Percentiles rank a stretch among this genome's conserved stretches.
phyloP scores from a whole-genome alignment of 2,113 vertebrate genomes.

The Himantopus leucocephalus region DNA sequence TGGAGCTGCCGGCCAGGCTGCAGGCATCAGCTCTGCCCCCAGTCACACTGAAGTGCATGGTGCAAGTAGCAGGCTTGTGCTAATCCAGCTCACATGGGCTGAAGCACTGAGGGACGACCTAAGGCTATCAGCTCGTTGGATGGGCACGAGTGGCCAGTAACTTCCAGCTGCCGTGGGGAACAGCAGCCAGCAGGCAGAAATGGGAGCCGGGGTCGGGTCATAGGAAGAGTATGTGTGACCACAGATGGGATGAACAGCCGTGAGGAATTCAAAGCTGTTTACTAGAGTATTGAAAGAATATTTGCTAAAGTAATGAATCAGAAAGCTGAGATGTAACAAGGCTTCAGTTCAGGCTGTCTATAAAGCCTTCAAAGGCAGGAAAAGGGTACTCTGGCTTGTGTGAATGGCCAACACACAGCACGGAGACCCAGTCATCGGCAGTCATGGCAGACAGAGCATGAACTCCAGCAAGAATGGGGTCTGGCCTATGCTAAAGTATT shows the following conservation, averaged over 20 bases:
- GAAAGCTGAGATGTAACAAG: background rate
- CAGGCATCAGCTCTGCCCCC: background rate
- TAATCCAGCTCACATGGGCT: background rate
- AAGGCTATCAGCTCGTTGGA: no score
- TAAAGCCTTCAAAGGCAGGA: background rate
- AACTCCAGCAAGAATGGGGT: background rate
- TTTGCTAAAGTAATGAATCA: background rate
- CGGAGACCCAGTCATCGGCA: background rate
- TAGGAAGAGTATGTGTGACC: background rate
- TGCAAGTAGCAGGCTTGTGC: background rate
- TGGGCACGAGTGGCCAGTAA: accelerated
- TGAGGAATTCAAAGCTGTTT: background rate
- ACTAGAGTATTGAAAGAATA: background rate
- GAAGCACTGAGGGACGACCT: background rate
- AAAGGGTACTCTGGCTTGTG: background rate
- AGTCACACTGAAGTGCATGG: accelerated
- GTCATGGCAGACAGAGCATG: background rate
- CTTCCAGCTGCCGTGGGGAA: background rate
- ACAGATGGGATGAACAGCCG: background rate
- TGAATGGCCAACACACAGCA: background rate
- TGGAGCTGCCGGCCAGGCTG: background rate
- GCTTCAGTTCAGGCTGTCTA: background rate
- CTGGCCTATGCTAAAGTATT: background rate
- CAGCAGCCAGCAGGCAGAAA: background rate
- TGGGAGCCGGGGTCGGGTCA: background rate